Evolutionary conservation across 2,113 vertebrate genomes (phyloP).

Genomic region (Hippoglossus stenolepis): DNA sequence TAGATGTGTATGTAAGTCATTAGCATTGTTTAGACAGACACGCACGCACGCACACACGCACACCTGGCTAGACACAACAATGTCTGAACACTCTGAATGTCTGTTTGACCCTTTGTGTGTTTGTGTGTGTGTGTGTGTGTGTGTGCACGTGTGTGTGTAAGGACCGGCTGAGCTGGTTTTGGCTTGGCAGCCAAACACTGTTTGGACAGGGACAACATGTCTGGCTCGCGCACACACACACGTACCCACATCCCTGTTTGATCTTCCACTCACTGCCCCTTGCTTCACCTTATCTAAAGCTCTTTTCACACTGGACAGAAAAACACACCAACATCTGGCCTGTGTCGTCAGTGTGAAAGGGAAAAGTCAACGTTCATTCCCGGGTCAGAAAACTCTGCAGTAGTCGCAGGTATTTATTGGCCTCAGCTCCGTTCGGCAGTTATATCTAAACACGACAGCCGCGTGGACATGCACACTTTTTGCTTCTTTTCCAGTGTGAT

Average conservation of each 20-base stretch:
- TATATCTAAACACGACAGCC: not conserved
- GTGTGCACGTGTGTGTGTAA: constrained; percentile 28
- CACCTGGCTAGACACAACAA: constrained; percentile 32
- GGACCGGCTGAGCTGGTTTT: constrained; percentile 60
- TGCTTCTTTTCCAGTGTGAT: not conserved
- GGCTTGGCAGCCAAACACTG: constrained; percentile 52
- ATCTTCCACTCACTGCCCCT: constrained; percentile 22
- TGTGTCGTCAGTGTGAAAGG: not conserved
- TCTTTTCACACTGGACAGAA: not conserved
- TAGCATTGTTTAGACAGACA: constrained; percentile 26
- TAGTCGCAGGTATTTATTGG: not conserved
- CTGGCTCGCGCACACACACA: constrained; percentile 24
- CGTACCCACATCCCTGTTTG: constrained; percentile 14
- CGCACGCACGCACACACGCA: constrained; percentile 29
- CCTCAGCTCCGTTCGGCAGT: not conserved
- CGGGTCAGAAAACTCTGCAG: not conserved
- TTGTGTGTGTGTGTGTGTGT: constrained; percentile 23
- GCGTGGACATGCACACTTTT: not conserved
- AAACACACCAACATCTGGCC: not conserved
- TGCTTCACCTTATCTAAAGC: constrained; percentile 15
- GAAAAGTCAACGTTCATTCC: not conserved
- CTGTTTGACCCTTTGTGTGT: constrained; percentile 29
- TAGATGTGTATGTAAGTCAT: not conserved
- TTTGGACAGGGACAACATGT: constrained; percentile 52
- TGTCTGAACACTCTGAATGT: constrained; percentile 58